phyloP scores from a whole-genome alignment of 2,797 vertebrate genomes.

The Ptychobarbus kaznakovi region DNA sequence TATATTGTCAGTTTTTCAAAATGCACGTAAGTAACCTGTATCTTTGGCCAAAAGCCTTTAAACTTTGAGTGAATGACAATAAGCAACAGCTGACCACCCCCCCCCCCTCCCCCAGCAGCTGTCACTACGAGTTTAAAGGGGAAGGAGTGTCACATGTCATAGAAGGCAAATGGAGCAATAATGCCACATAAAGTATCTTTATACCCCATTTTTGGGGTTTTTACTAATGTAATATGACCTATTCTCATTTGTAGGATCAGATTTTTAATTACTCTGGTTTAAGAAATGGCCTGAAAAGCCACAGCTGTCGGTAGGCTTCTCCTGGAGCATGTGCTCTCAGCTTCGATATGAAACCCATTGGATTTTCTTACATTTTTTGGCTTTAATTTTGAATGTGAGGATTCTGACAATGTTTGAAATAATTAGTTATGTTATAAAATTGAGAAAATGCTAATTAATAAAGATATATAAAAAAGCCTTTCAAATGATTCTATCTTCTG shows the following conservation, averaged over 20 bases:
- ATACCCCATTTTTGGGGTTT: background rate
- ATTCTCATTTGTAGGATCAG: background rate
- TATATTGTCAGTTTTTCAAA: background rate
- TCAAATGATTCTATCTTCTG: background rate
- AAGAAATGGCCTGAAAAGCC: background rate
- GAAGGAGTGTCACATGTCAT: conserved; percentile 54
- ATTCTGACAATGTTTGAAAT: background rate
- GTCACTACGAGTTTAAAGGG: conserved; percentile 66
- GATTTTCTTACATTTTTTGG: background rate
- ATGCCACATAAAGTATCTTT: background rate
- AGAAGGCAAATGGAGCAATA: background rate
- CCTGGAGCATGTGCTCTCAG: conserved; percentile 70
- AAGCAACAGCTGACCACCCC: conserved; percentile 7
- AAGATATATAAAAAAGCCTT: background rate
- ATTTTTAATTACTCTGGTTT: background rate
- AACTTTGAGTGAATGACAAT: background rate
- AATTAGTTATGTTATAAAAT: background rate
- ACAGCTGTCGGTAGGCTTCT: conserved; percentile 55
- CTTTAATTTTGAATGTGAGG: background rate
- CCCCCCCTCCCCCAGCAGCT: conserved; percentile 45
- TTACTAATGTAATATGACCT: background rate
- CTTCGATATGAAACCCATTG: background rate
- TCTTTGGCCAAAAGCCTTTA: background rate
- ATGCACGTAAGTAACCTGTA: background rate
- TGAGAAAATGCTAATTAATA: background rate